phyloP scores from a whole-genome alignment of 2,888 invertebrate genomes.

The Nymphalis c-album region DNA sequence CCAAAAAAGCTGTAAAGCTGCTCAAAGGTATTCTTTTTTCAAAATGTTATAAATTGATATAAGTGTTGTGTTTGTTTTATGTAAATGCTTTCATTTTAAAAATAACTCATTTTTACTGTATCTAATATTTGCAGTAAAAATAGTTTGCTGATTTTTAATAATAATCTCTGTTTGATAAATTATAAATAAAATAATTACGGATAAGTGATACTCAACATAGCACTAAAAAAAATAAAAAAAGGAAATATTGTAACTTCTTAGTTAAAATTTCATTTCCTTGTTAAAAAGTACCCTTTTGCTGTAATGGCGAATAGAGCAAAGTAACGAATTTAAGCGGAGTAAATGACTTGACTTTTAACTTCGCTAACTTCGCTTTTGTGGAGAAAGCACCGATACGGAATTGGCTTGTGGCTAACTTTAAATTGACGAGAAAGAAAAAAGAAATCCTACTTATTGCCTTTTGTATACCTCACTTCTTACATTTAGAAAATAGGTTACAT shows the following conservation, averaged over 20 bases:
- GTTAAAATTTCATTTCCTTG: slow-evolving; percentile 4
- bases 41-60: no score
- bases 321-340: slow-evolving; percentile 33
- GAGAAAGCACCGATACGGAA: slow-evolving; percentile 26
- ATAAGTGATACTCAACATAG: background rate
- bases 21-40: background rate
- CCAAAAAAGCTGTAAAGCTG: background rate
- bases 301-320: slow-evolving; percentile 30
- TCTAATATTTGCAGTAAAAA: no score
- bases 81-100: no score
- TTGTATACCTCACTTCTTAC: background rate
- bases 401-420: slow-evolving; percentile 30
- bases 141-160: no score
- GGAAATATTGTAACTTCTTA: slow-evolving; percentile 3
- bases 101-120: no score
- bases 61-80: no score
- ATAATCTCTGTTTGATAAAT: no score
- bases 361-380: slow-evolving; percentile 35
- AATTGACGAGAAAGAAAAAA: slow-evolving; percentile 28
- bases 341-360: slow-evolving; percentile 35
- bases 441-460: slow-evolving; percentile 7
- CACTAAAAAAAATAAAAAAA: background rate
- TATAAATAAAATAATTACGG: no score
- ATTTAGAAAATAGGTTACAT: background rate
- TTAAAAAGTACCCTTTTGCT: slow-evolving; percentile 17